Base-by-base conservation (phyloP, 92 coral and sea anemone genomes). In the Nematostella vectensis region DNA sequence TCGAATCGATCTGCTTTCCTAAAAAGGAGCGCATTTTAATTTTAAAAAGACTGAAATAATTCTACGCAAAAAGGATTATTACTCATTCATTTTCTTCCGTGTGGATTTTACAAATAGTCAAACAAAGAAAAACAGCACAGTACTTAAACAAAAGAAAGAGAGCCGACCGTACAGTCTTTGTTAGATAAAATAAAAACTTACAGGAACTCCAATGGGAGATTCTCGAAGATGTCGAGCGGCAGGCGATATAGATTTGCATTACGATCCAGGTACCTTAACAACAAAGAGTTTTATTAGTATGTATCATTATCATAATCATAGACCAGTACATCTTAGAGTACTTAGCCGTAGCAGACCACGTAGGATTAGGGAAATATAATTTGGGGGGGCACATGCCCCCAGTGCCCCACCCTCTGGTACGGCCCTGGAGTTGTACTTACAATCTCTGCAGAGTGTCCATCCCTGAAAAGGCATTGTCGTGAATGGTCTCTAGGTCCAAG, bases 1-100 rank as follows among this genome's bases (percentile, higher is more conserved):
- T 83, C 89, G 48, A 83, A 87, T 45, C 82, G 73, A 55, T 87
- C 96, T 16, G 81, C 83, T 56, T 70, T 63, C 71, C 96, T 87
- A 68, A 16, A 39, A 51, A 28, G 50, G 23, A 18, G n/a, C n/a
- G n/a, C n/a, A n/a, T n/a, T n/a, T n/a, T n/a, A n/a, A 64, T 11
- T 28, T 18, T 9, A 20, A 2, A 21, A 28, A 25, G 19, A 16
- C 13, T 38, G 23, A n/a, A n/a, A n/a, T n/a, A n/a, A n/a, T n/a
- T n/a, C n/a, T n/a, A 64, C 28, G 54, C 24, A 31, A 20, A 51
- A 38, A 30, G 20, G 25, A 54, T 51, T 33, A 45, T 23, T 25
- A 27, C 31, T 11, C 11, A 64, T 19, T 16, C 42, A 20, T 11
- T 54, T 65, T n/a, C n/a, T n/a, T 1, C 18, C 24, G 26, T 48